Evolutionary conservation across 2,888 invertebrate genomes (phyloP).

Genomic region (Sericinus montela): DNA sequence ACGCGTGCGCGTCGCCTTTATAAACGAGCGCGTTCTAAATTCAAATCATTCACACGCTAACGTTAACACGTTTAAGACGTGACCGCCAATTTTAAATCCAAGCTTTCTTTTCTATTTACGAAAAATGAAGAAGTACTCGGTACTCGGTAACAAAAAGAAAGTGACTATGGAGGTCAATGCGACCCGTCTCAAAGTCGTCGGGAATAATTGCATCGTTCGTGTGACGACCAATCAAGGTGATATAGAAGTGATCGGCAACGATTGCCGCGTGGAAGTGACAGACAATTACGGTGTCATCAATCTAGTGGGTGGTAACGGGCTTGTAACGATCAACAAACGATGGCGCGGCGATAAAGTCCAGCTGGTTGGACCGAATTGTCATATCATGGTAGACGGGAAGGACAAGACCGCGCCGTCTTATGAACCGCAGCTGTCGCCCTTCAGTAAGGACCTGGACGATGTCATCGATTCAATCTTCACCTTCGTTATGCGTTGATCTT

Average conservation of each 20-base stretch:
- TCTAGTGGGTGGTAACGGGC: slow-evolving; percentile 59
- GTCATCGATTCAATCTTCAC: slow-evolving; percentile 70
- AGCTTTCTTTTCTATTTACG: slow-evolving; percentile 6
- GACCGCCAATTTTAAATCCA: slow-evolving; percentile 18
- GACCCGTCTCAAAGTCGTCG: slow-evolving; percentile 59
- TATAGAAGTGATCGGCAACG: slow-evolving; percentile 71
- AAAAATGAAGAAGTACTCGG: slow-evolving; percentile 68
- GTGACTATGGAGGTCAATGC: slow-evolving; percentile 67
- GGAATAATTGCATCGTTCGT: slow-evolving; percentile 61
- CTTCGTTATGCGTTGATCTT: slow-evolving; percentile 66
- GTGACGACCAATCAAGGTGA: slow-evolving; percentile 60
- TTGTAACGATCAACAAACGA: slow-evolving; percentile 52
- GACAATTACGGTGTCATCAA: slow-evolving; percentile 60
- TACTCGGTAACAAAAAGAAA: slow-evolving; percentile 72
- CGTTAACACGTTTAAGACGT: slow-evolving; percentile 21
- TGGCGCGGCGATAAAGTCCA: slow-evolving; percentile 59
- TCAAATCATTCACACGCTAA: slow-evolving; percentile 33
- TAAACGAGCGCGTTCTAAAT: slow-evolving; percentile 31
- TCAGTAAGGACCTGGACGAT: slow-evolving; percentile 70
- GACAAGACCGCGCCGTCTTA: slow-evolving; percentile 48
- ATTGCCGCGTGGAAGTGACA: slow-evolving; percentile 58
- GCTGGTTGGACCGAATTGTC: slow-evolving; percentile 53
- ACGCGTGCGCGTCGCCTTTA: slow-evolving; percentile 28
- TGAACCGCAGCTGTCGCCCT: slow-evolving; percentile 66
- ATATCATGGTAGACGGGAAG: slow-evolving; percentile 59